These are phyloP conservation scores for Drosophila miranda DNA, from an alignment of 1,140 invertebrate species.

Conservation along the genomic window DNA sequence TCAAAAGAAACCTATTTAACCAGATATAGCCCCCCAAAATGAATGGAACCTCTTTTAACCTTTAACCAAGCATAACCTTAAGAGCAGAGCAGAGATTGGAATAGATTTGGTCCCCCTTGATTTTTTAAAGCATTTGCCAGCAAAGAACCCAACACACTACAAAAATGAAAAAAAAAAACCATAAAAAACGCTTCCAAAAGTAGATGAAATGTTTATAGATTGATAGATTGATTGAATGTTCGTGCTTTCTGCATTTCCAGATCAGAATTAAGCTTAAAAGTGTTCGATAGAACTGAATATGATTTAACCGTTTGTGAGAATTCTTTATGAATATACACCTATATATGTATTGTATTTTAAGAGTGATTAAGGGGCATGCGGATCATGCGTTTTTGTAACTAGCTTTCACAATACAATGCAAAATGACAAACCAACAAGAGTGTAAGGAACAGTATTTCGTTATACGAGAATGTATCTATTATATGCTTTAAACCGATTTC, in stretches of 20 bases:
- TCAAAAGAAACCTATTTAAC: constrained; percentile 61
- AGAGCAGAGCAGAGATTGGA: constrained; percentile 27
- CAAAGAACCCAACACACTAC: constrained; percentile 8
- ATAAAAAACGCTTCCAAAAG: constrained; percentile 60
- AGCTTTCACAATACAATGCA: constrained; percentile 64
- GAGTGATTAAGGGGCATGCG: constrained; percentile 31
- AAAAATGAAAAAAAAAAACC: constrained; percentile 4
- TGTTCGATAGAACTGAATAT: constrained; percentile 23
- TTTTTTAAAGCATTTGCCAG: constrained; percentile 44
- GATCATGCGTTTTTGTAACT: constrained; percentile 66
- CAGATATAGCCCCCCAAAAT: constrained; percentile 36
- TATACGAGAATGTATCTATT: constrained; percentile 43
- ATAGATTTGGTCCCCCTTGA: not conserved
- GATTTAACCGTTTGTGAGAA: constrained; percentile 35
- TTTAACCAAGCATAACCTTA: constrained; percentile 54
- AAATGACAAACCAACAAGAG: constrained; percentile 66
- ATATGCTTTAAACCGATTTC: constrained; percentile 61
- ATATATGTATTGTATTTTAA: constrained; percentile 56
- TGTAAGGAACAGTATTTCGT: constrained; percentile 75
- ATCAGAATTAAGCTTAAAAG: constrained; percentile 11
- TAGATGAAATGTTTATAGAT: constrained; percentile 51
- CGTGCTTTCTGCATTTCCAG: constrained; percentile 55
- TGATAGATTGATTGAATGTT: constrained; percentile 47
- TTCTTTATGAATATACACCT: constrained; percentile 34
- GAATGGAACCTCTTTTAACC: constrained; percentile 28